Base-by-base conservation (phyloP, 2,888 invertebrate species). In the Cryptus armator region DNA sequence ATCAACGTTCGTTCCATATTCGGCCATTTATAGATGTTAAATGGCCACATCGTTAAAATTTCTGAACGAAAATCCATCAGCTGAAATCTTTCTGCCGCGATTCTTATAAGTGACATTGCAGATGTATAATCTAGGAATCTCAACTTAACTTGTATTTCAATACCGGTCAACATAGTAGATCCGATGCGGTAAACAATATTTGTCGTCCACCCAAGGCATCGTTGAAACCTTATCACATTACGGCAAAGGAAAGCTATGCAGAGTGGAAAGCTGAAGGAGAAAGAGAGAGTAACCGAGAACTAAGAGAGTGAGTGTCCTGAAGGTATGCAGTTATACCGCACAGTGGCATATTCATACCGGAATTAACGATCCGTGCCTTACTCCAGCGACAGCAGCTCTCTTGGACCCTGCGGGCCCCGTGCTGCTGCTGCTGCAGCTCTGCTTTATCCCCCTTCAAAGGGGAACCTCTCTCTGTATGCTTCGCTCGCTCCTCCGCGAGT, bases 301-400 rank as follows among this genome's bases (percentile, higher is more conserved):
- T 12, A 3, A 16, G 37, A 53, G 51, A 51, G 43, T 66, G 66
- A 64, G 37, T 51, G 43, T 43, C n/a, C 32, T 24, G 48, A 16
- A 82, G 59, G 74, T 79, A 79, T 76, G 82, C 76, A 67, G 72
- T 75, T 76, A 83, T 80, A 79, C 80, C 80, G 81, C 72, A 51
- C 46, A 71, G 56, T 86, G 88, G 89, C 91, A 90, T 91, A 92
- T 92, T 91, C 91, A 90, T 91, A 90, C 80, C 81, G 86, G 87
- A 91, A 91, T 92, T 91, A 92, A 92, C 91, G 92, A 92, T 89
- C 91, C 91, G 86, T 88, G 88, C 84, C 89, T 89, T 89, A 89
- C 89, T 89, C 88, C 79, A 81, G 77, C 83, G 75, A 71, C 66
- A 70, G 78, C 64, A 53, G 72, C 48, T 78, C 76, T 66, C 24